These are phyloP conservation scores for Cactoblastis cactorum DNA, from an alignment of 2,888 invertebrate genomes.

Conservation along the genomic window DNA sequence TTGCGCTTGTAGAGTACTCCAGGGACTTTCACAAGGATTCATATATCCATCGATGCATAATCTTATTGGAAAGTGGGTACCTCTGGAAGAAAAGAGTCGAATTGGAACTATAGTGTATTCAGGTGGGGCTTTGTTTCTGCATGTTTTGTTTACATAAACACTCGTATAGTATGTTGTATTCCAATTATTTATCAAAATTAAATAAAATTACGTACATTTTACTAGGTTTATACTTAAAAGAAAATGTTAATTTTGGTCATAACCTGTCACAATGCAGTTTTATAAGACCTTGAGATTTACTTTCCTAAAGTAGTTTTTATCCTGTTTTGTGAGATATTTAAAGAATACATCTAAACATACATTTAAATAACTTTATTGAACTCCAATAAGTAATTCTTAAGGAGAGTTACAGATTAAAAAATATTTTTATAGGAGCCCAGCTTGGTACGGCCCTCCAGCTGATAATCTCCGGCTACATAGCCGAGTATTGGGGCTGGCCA, in stretches of 20 bases:
- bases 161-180: neutral
- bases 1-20: conserved; percentile 81
- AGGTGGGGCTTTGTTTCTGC: conserved; percentile 16
- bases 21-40: conserved; percentile 84
- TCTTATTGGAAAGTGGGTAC: conserved; percentile 83
- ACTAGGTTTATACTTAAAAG: no score
- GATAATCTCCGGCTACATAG: conserved; percentile 52
- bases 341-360: no score
- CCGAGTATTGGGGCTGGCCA: conserved; percentile 74
- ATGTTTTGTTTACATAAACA: neutral
- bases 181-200: no score
- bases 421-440: conserved; percentile 30
- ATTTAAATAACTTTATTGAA: no score
- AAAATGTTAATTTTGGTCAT: no score
- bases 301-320: no score
- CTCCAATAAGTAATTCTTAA: neutral
- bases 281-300: no score
- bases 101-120: conserved; percentile 43
- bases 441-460: conserved; percentile 76
- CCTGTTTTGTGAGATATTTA: no score
- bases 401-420: neutral
- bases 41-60: conserved; percentile 82
- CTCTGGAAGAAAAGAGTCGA: conserved; percentile 61
- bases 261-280: no score
- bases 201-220: no score